Conservation (phyloP, 1,140 invertebrate species). For the Pachypeltis micranthus region DNA sequence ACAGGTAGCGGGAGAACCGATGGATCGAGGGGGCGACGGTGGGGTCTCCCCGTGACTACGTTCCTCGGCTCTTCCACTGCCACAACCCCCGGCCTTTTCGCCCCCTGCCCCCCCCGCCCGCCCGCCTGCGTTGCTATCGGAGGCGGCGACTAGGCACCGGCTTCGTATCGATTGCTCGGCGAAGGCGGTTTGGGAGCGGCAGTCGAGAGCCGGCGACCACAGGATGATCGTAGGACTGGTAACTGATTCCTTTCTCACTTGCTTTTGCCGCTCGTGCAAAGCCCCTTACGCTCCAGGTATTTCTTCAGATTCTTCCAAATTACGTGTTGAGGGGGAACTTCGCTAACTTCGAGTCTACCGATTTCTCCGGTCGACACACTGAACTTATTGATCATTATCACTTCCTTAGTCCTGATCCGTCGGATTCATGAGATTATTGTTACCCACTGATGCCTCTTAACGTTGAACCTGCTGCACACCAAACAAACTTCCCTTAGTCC, state of each 20-base stretch:
- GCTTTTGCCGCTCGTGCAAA: slow-evolving; percentile 79
- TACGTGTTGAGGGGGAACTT: no score
- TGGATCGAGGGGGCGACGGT: no score
- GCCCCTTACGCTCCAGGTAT: slow-evolving; percentile 60
- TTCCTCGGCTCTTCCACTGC: not conserved
- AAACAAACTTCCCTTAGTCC: no score
- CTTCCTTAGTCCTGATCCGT: no score
- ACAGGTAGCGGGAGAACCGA: not conserved
- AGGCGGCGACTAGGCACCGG: not conserved
- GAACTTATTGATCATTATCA: no score
- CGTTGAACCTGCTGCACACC: no score
- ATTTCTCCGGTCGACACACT: no score
- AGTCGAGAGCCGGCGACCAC: slow-evolving; percentile 31
- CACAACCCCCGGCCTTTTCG: not conserved
- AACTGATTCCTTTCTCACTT: slow-evolving; percentile 74
- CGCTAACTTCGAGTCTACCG: no score
- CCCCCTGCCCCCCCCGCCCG: not conserved
- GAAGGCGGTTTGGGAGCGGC: slow-evolving; percentile 7
- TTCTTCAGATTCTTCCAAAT: no score
- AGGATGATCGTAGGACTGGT: slow-evolving; percentile 70
- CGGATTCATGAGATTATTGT: no score
- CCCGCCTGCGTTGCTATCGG: not conserved
- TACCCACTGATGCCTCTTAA: no score
- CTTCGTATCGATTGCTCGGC: slow-evolving; percentile 11
- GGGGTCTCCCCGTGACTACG: not conserved